Conservation (phyloP, 2,888 invertebrate species). For the Drosophila picticornis region DNA sequence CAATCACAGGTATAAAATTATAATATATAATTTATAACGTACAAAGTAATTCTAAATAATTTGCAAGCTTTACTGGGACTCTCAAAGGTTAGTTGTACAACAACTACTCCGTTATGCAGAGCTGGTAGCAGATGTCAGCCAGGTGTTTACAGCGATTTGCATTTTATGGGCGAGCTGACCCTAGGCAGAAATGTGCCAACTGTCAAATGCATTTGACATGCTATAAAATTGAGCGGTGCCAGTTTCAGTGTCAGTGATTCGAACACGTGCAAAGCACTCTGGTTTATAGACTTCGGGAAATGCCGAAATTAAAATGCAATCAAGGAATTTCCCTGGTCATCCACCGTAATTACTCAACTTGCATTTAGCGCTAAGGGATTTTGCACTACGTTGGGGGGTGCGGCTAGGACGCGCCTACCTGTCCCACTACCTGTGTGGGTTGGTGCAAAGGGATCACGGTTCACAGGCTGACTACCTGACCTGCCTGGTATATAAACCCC, state of each 20-base stretch:
- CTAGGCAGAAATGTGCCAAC: slow-evolving; percentile 21
- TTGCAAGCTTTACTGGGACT: background rate
- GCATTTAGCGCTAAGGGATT: slow-evolving; percentile 21
- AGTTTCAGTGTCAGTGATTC: slow-evolving; percentile 4
- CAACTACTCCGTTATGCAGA: slow-evolving; percentile 10
- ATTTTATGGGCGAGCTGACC: slow-evolving; percentile 26
- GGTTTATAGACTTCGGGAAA: slow-evolving; percentile 27
- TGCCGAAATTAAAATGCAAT: slow-evolving; percentile 63
- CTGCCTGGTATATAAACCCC: slow-evolving; percentile 41
- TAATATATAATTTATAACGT: background rate
- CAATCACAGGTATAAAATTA: background rate
- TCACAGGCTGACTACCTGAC: slow-evolving; percentile 4
- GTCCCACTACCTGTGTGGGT: slow-evolving; percentile 1
- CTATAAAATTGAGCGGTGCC: slow-evolving; percentile 30
- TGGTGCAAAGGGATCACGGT: background rate
- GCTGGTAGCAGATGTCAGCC: slow-evolving; percentile 23
- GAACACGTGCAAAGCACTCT: slow-evolving; percentile 27
- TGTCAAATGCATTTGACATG: slow-evolving; percentile 14
- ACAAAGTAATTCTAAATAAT: background rate
- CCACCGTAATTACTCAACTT: slow-evolving; percentile 31
- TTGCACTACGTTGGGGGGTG: background rate
- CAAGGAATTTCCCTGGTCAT: slow-evolving; percentile 45
- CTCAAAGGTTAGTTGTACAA: slow-evolving; percentile 7
- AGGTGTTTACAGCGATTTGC: slow-evolving; percentile 21
- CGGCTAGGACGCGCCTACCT: slow-evolving; percentile 33